Evolutionary conservation across 1,140 invertebrate genomes (phyloP).

Genomic region (Diploscapter pachys): DNA sequence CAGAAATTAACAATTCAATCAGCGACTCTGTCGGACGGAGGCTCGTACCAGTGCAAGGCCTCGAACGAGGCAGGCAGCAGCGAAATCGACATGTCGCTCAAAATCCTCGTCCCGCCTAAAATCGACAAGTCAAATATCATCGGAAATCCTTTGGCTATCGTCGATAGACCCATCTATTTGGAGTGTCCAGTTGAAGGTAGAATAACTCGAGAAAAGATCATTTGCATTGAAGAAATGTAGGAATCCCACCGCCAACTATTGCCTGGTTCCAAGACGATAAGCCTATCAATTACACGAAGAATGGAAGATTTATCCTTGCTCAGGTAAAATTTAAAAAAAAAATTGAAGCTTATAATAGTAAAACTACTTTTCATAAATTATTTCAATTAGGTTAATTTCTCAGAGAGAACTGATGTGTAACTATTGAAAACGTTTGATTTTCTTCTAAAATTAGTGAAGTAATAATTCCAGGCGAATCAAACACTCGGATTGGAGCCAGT

Average conservation of each 20-base stretch:
- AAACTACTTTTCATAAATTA: neutral
- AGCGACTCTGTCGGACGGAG: slow-evolving; percentile 56
- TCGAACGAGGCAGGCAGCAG: slow-evolving; percentile 61
- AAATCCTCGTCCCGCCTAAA: slow-evolving; percentile 61
- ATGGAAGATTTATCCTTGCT: slow-evolving; percentile 28
- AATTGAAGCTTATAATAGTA: too few species aligned
- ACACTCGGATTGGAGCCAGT: slow-evolving; percentile 49
- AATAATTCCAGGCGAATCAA: slow-evolving; percentile 45
- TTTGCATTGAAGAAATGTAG: neutral
- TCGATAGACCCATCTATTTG: slow-evolving; percentile 60
- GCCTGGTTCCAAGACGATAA: slow-evolving; percentile 60
- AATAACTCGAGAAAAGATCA: too few species aligned
- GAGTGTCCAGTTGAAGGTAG: slow-evolving; percentile 60
- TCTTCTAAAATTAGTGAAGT: neutral
- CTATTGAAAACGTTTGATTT: too few species aligned
- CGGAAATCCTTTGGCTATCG: slow-evolving; percentile 50
- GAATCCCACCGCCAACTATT: slow-evolving; percentile 57
- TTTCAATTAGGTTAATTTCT: neutral
- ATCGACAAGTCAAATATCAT: slow-evolving; percentile 65
- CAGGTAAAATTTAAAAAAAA: neutral
- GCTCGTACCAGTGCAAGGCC: slow-evolving; percentile 61
- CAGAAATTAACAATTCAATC: slow-evolving; percentile 56
- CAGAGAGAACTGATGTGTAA: too few species aligned
- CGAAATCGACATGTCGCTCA: slow-evolving; percentile 59
- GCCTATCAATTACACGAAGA: slow-evolving; percentile 40